Percentiles rank a stretch among this genome's conserved stretches.
phyloP scores from a whole-genome alignment of 2,888 invertebrate genomes.

The Hermaeophaga mercurialis region DNA sequence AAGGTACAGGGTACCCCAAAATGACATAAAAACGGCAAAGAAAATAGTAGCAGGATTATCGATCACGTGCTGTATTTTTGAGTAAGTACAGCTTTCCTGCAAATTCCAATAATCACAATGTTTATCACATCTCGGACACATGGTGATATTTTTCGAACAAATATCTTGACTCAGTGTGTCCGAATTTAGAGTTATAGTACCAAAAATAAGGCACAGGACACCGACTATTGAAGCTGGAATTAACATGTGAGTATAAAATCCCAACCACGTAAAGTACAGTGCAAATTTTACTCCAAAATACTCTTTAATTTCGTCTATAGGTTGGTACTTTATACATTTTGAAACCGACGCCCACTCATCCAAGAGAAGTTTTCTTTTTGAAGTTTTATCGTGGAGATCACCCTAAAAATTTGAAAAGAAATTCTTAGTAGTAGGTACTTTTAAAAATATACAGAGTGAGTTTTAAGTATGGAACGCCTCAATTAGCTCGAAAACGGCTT shows the following conservation, averaged over 20 bases:
- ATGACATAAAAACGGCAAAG: constrained; percentile 81
- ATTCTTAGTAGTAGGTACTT: too few species aligned
- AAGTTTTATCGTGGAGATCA: constrained; percentile 59
- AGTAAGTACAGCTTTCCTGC: constrained; percentile 71
- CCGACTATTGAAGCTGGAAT: constrained; percentile 75
- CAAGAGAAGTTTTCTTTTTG: constrained; percentile 63
- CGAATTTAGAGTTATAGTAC: constrained; percentile 58
- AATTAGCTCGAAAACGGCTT: too few species aligned
- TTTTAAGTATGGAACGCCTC: too few species aligned
- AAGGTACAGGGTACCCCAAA: constrained; percentile 80
- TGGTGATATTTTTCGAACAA: constrained; percentile 65
- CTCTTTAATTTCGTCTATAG: constrained; percentile 76
- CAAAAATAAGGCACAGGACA: constrained; percentile 68
- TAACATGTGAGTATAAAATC: constrained; percentile 84
- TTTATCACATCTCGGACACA: constrained; percentile 83
- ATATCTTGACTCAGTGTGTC: constrained; percentile 64
- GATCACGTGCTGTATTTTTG: constrained; percentile 77
- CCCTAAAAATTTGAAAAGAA: too few species aligned
- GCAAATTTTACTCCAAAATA: constrained; percentile 80
- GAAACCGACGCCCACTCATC: constrained; percentile 74
- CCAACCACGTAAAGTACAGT: constrained; percentile 84
- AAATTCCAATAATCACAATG: constrained; percentile 78
- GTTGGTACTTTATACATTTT: constrained; percentile 75
- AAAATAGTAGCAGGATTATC: constrained; percentile 81
- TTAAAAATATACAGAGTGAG: too few species aligned